Evolutionary conservation across 2,113 vertebrate species (phyloP).

Genomic region (Petromus typicus): DNA sequence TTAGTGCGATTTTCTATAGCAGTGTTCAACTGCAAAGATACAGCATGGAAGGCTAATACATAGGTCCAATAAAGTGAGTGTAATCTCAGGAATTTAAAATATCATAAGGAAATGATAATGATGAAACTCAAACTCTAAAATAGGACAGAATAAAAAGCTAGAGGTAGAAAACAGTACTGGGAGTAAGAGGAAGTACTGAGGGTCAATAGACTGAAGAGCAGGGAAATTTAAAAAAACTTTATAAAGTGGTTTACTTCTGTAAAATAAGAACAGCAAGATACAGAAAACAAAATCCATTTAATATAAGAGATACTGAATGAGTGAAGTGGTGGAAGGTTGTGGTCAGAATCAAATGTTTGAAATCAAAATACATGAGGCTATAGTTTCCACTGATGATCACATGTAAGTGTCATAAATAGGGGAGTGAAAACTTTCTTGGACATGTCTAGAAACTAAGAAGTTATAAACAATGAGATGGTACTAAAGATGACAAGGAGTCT

Average conservation of each 20-base stretch:
- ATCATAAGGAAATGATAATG: constrained; percentile 27
- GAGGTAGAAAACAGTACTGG: neutral
- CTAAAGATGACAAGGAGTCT: neutral
- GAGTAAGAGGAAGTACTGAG: neutral
- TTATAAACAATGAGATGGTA: constrained; percentile 20
- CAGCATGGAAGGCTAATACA: neutral
- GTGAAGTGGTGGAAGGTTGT: neutral
- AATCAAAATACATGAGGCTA: neutral
- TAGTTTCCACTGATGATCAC: neutral
- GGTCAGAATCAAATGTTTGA: constrained; percentile 13
- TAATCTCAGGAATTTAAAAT: neutral
- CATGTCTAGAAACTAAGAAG: neutral
- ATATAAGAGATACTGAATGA: neutral
- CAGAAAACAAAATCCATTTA: neutral
- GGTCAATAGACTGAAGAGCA: neutral
- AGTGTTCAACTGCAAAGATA: neutral
- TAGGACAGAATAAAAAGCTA: neutral
- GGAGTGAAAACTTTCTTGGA: neutral
- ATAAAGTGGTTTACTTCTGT: neutral
- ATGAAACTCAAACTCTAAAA: neutral
- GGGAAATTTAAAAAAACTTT: neutral
- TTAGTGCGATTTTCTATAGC: neutral
- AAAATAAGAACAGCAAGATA: neutral
- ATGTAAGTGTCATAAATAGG: constrained; percentile 10
- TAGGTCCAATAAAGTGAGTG: neutral